Evolutionary conservation across 2,113 vertebrate genomes (phyloP).

Genomic region (Eidolon helvum): DNA sequence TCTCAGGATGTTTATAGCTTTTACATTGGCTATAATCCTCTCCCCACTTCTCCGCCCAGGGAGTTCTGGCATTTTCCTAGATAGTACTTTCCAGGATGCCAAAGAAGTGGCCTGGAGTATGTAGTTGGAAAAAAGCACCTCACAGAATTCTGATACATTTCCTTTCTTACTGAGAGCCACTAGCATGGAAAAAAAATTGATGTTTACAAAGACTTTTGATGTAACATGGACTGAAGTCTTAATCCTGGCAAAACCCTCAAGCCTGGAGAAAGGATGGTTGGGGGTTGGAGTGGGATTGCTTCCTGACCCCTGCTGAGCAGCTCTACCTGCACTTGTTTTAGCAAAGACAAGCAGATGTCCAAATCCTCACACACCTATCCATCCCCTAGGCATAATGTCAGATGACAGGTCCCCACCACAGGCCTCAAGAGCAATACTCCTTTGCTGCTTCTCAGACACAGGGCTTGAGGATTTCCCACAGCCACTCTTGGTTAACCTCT

Average conservation of each 20-base stretch:
- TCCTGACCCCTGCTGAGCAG: background rate
- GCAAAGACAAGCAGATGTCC: background rate
- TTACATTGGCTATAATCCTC: background rate
- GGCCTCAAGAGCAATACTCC: background rate
- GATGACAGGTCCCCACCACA: fast-evolving
- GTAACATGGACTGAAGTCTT: background rate
- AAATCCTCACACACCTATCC: fast-evolving
- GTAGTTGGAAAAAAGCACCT: background rate
- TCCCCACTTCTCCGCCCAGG: background rate
- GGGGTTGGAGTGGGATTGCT: too few relatives aligned
- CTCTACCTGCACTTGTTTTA: too few relatives aligned
- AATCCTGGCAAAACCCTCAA: background rate
- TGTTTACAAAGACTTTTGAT: background rate
- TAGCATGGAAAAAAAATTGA: background rate
- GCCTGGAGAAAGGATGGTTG: background rate
- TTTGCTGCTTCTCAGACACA: fast-evolving
- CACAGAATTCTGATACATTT: background rate
- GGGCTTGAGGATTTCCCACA: background rate
- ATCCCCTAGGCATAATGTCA: fast-evolving
- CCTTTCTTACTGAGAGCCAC: background rate
- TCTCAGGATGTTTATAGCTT: background rate
- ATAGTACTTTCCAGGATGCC: background rate
- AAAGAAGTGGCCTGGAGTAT: background rate
- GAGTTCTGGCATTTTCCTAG: background rate
- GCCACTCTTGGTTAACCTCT: background rate